phyloP scores from a whole-genome alignment of 1,140 invertebrate genomes.

The Drosophila pandora region DNA sequence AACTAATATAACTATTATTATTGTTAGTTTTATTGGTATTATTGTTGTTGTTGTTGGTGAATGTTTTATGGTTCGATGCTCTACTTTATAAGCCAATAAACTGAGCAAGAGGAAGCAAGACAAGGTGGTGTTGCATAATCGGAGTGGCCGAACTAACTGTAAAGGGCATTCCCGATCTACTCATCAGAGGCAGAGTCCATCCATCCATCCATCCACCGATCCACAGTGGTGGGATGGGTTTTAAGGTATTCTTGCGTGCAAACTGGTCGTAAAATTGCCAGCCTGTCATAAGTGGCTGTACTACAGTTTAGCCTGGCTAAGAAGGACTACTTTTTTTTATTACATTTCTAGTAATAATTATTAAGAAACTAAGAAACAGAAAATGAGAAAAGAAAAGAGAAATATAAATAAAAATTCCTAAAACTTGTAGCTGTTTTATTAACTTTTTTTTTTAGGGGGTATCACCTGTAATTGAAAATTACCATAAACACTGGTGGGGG shows the following conservation, averaged over 20 bases:
- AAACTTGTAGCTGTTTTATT: no score
- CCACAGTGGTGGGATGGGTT: constrained; percentile 1
- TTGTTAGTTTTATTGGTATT: not conserved
- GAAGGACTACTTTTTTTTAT: not conserved
- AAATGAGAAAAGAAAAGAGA: no score
- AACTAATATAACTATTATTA: constrained; percentile 3
- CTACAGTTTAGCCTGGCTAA: constrained; percentile 18
- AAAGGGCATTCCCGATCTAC: constrained; percentile 26
- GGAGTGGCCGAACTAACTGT: constrained; percentile 16
- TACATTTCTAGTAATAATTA: no score
- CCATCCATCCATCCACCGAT: constrained; percentile 10
- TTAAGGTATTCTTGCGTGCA: constrained; percentile 21
- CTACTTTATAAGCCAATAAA: constrained; percentile 46
- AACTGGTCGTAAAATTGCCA: constrained; percentile 37
- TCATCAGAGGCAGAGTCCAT: constrained; percentile 1
- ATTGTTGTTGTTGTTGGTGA: constrained; percentile 3
- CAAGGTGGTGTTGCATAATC: constrained; percentile 34
- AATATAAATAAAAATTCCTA: no score
- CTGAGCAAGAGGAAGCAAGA: not conserved
- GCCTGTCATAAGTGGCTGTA: constrained; percentile 24
- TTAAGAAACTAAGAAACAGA: no score
- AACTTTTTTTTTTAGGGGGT: not conserved
- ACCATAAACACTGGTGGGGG: constrained; percentile 44
- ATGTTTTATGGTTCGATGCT: constrained; percentile 44
- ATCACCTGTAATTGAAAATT: constrained; percentile 38